Conservation (phyloP, 2,113 vertebrate species). For the Phyllostomus discolor region DNA sequence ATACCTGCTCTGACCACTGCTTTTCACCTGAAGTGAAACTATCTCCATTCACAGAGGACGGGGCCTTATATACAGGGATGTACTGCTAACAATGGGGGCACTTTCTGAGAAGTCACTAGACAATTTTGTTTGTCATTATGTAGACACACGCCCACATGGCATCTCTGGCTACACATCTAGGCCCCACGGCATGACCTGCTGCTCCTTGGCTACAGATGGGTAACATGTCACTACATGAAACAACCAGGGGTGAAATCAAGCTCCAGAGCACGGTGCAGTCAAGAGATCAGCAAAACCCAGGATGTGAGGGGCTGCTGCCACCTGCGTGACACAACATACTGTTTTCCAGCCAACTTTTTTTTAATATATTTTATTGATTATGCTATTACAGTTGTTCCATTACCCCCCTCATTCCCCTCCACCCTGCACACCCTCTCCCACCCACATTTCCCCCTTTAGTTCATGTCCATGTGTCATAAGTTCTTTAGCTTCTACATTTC, state of each 20-base stretch:
- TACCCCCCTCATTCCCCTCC: no score
- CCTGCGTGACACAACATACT: background rate
- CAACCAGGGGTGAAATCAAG: background rate
- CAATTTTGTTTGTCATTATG: background rate
- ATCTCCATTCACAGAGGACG: background rate
- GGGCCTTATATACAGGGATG: no score
- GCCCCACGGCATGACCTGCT: background rate
- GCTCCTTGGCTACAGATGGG: no score
- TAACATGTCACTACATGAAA: background rate
- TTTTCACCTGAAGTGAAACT: background rate
- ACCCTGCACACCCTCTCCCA: no score
- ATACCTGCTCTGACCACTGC: rapidly evolving
- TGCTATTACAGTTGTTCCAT: no score
- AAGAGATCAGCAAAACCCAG: background rate
- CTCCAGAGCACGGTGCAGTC: background rate
- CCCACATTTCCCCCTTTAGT: no score
- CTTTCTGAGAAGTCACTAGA: background rate
- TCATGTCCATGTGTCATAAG: no score
- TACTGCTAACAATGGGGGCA: background rate
- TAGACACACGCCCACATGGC: background rate
- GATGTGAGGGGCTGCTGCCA: background rate
- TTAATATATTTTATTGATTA: background rate
- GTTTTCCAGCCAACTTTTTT: background rate
- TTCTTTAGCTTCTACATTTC: no score
- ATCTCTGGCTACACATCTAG: background rate